phyloP scores from a whole-genome alignment of 2,888 invertebrate species.

The Heliconius erato region DNA sequence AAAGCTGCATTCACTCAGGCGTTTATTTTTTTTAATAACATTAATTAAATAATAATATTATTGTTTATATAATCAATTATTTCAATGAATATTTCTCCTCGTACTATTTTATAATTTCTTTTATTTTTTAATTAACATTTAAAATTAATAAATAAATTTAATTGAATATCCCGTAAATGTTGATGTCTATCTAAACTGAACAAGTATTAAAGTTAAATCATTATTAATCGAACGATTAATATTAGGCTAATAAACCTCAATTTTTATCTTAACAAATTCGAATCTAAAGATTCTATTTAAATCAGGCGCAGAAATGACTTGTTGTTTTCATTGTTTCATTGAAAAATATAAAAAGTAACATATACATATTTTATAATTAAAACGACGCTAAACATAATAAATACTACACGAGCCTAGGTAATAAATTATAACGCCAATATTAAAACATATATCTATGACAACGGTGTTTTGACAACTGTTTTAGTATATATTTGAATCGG shows the following conservation, averaged over 20 bases:
- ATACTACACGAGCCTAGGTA: neutral
- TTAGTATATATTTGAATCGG: neutral
- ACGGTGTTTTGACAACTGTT: neutral
- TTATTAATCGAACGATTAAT: neutral
- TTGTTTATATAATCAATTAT: neutral
- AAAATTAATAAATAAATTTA: neutral
- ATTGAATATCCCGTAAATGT: neutral
- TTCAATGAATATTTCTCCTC: neutral
- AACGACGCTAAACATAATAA: neutral
- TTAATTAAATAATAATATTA: neutral
- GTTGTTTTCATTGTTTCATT: neutral
- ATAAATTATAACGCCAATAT: neutral
- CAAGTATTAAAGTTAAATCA: neutral
- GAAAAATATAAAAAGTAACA: neutral
- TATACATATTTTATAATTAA: neutral
- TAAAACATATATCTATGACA: neutral
- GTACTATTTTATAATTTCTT: neutral
- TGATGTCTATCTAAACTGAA: neutral
- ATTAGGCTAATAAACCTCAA: constrained; percentile 6
- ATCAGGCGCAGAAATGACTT: neutral
- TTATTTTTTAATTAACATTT: neutral
- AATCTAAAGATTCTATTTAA: neutral
- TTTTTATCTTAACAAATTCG: neutral
- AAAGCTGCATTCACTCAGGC: neutral
- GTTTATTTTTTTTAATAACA: neutral